A percentile compares a stretch with the other conserved stretches of the same genome.
phyloP scores from a whole-genome alignment of 2,888 invertebrate species.

The Ophonus ardosiacus region DNA sequence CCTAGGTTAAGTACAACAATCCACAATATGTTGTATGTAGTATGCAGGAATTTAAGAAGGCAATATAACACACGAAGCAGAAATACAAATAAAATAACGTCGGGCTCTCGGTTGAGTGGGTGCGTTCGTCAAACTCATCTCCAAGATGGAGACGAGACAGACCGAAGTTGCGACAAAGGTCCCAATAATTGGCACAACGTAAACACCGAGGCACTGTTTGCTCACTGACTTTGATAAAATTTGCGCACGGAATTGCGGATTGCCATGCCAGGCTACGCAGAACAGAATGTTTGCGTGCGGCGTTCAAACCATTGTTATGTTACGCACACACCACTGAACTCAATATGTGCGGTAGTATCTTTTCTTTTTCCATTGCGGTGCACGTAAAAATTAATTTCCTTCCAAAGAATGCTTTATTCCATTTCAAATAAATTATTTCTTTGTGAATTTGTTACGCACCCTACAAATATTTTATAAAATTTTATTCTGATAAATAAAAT shows the following conservation, averaged over 20 bases:
- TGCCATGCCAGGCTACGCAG: slow-evolving; percentile 56
- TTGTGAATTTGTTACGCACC: background rate
- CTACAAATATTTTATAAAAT: too few relatives aligned
- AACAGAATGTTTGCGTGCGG: slow-evolving; percentile 26
- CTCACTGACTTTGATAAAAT: slow-evolving; percentile 61
- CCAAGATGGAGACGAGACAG: slow-evolving; percentile 16
- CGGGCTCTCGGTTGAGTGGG: slow-evolving; percentile 42
- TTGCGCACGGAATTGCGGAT: slow-evolving; percentile 61
- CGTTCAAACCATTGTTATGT: slow-evolving; percentile 53
- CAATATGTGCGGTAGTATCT: background rate
- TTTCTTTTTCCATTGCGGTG: background rate
- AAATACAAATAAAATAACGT: slow-evolving; percentile 57
- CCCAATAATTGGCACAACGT: slow-evolving; percentile 61
- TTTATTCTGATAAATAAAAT: too few relatives aligned
- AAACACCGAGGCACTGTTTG: slow-evolving; percentile 60
- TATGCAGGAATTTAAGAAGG: slow-evolving; percentile 59
- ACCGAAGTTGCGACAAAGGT: slow-evolving; percentile 49
- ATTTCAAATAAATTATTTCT: background rate
- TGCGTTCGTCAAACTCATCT: slow-evolving; percentile 56
- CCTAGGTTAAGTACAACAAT: slow-evolving; percentile 25
- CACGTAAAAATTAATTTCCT: background rate
- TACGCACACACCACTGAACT: slow-evolving; percentile 41
- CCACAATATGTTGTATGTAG: slow-evolving; percentile 23
- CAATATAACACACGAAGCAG: slow-evolving; percentile 45
- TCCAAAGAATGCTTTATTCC: background rate